Conservation (phyloP, 2,113 vertebrate species). For the Pao palembangensis region DNA sequence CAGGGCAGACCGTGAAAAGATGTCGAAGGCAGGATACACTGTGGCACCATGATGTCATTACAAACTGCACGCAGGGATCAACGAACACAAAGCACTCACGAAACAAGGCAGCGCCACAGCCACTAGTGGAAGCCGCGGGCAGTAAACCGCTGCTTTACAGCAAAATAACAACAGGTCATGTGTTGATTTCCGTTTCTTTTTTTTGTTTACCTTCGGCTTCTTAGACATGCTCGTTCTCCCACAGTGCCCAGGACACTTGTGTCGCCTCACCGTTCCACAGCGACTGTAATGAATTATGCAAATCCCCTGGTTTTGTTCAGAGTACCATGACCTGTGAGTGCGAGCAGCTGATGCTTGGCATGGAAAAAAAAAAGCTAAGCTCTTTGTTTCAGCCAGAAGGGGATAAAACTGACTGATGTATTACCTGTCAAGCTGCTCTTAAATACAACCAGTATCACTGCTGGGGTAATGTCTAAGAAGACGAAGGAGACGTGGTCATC, state of each 20-base stretch:
- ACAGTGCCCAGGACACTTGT: conserved; percentile 53
- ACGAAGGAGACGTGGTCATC: conserved; percentile 33
- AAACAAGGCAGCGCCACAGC: conserved; percentile 18
- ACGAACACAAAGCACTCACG: conserved; percentile 1
- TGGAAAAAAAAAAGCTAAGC: conserved; percentile 22
- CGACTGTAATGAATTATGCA: conserved; percentile 73
- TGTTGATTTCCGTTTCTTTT: not conserved
- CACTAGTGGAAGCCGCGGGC: conserved; percentile 1
- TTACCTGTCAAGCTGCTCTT: conserved; percentile 32
- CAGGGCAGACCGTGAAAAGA: conserved; percentile 14
- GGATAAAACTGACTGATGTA: conserved; percentile 25
- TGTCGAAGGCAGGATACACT: conserved; percentile 1
- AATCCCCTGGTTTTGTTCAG: conserved; percentile 66
- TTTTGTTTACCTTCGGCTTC: conserved; percentile 68
- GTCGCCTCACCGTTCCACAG: conserved; percentile 49
- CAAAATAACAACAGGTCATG: conserved; percentile 29
- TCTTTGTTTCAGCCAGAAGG: conserved; percentile 29
- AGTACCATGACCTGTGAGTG: conserved; percentile 63
- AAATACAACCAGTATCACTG: conserved; percentile 23
- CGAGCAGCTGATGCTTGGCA: conserved; percentile 56
- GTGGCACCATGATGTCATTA: conserved; percentile 1
- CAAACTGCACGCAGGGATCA: conserved; percentile 9
- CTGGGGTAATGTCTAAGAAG: conserved; percentile 7
- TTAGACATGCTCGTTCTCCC: conserved; percentile 67
- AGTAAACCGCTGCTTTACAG: conserved; percentile 29